Evolutionary conservation across 1,140 invertebrate species (phyloP).

Genomic region (Magallana gigas): DNA sequence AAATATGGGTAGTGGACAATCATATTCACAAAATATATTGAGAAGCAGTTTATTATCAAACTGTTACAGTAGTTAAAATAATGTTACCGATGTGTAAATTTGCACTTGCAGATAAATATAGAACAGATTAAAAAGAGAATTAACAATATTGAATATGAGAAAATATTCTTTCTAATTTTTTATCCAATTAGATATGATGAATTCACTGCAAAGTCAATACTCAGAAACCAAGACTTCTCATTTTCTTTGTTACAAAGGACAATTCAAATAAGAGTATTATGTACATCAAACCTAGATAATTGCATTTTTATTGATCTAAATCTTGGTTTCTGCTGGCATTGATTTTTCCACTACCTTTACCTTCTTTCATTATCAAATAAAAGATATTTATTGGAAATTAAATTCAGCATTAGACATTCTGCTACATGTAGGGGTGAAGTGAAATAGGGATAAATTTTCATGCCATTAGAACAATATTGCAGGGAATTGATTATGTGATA

Average conservation of each 20-base stretch:
- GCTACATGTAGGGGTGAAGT: not conserved
- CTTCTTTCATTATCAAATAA: not conserved
- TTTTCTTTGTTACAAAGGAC: not conserved
- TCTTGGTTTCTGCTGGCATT: not conserved
- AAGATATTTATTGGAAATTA: not conserved
- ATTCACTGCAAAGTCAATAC: not conserved
- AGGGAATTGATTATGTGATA: not conserved
- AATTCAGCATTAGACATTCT: constrained; percentile 25
- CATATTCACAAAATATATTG: not conserved
- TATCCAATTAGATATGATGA: not conserved
- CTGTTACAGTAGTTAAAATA: not conserved
- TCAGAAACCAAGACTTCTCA: not conserved
- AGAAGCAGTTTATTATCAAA: not conserved
- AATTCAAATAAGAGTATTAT: not conserved
- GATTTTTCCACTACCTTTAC: not conserved
- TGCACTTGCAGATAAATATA: no score
- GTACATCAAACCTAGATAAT: not conserved
- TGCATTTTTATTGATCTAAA: not conserved
- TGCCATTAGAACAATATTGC: not conserved
- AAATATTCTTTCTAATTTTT: not conserved
- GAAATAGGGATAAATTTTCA: not conserved
- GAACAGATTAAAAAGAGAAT: no score
- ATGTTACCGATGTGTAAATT: no score
- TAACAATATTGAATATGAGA: not conserved
- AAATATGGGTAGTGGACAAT: not conserved